Evolutionary conservation across 2,113 vertebrate species (phyloP).

Genomic region (Numenius arquata): DNA sequence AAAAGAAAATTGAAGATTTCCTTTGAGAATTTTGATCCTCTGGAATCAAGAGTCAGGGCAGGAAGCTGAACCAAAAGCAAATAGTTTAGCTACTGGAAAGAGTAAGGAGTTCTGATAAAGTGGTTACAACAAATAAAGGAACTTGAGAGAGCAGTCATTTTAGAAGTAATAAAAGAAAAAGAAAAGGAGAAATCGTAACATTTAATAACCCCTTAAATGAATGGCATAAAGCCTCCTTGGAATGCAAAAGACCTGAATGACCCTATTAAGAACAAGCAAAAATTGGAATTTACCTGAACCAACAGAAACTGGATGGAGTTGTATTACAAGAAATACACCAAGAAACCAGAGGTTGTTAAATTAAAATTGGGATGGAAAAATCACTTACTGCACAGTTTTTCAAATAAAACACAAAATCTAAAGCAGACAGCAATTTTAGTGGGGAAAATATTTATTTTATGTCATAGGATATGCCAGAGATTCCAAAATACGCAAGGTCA

Average conservation of each 20-base stretch:
- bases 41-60: neutral
- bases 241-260: slow-evolving; percentile 3
- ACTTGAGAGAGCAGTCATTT: neutral
- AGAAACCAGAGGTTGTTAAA: slow-evolving; percentile 34
- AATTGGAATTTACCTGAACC: slow-evolving; percentile 11
- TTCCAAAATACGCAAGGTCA: neutral
- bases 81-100: neutral
- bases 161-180: neutral
- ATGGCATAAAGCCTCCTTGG: neutral
- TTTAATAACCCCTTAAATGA: slow-evolving; percentile 3
- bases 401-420: slow-evolving; percentile 42
- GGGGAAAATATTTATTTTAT: slow-evolving; percentile 39
- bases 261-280: neutral
- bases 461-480: slow-evolving; percentile 23
- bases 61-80: neutral
- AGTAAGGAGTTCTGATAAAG: neutral
- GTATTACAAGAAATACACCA: neutral
- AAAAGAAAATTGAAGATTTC: neutral
- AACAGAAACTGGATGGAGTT: neutral
- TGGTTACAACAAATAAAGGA: neutral
- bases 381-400: slow-evolving; percentile 17
- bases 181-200: neutral
- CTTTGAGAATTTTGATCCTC: neutral
- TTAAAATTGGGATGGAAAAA: neutral
- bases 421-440: slow-evolving; percentile 8